These are phyloP conservation scores for Sinocyclocheilus maitianheensis DNA, from an alignment of 2,113 vertebrate genomes.

Conservation along the genomic window DNA sequence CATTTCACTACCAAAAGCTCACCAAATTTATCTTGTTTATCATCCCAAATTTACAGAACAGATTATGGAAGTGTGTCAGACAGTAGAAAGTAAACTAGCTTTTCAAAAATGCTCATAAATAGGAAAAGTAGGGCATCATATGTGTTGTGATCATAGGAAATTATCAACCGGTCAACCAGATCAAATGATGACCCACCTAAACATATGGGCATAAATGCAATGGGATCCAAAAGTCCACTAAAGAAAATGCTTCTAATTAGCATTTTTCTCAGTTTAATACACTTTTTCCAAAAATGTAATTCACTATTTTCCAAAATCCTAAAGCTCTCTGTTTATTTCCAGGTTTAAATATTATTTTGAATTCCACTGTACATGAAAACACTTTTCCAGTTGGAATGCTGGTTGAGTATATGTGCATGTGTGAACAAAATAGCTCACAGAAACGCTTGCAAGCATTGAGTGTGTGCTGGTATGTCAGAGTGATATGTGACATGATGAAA, in stretches of 20 bases:
- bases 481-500: constrained; percentile 46
- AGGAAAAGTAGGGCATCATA: constrained; percentile 7
- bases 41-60: neutral
- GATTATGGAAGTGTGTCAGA: constrained; percentile 37
- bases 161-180: neutral
- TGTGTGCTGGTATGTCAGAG: constrained; percentile 4
- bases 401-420: neutral
- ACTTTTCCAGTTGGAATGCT: neutral
- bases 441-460: neutral
- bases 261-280: neutral
- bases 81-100: constrained; percentile 16
- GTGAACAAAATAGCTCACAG: neutral
- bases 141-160: constrained; percentile 9
- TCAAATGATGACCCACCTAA: neutral
- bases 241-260: too few species aligned
- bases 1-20: neutral
- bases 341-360: neutral
- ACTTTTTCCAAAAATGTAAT: too few species aligned
- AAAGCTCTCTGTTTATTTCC: neutral
- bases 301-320: neutral
- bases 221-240: neutral
- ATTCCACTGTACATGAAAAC: neutral
- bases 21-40: constrained; percentile 2
- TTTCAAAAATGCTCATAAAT: constrained; percentile 22
- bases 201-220: neutral